phyloP scores from a whole-genome alignment of 53 echinoderm and acorn worm genomes.

The Astropecten irregularis region DNA sequence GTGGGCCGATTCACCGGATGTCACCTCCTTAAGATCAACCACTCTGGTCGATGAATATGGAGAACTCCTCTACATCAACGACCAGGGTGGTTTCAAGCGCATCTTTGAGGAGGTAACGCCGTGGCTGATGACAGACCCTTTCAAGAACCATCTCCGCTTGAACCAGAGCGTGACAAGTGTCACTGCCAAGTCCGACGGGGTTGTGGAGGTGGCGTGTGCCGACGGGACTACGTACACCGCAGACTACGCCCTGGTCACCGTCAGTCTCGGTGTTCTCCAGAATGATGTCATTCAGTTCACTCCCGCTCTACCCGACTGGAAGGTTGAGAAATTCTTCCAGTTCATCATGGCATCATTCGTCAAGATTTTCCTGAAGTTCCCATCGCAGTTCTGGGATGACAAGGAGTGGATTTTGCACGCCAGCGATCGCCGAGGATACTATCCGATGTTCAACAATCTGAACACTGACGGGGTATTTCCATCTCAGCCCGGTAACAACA shows the following conservation, averaged over 20 bases:
- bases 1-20: conserved; percentile 44
- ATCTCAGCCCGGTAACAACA: conserved; percentile 1
- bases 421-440: too few relatives aligned
- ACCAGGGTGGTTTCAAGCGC: conserved; percentile 39
- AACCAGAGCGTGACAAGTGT: conserved; percentile 23
- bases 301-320: conserved; percentile 52
- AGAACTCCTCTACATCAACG: conserved; percentile 12
- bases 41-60: background rate
- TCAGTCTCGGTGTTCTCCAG: too few relatives aligned
- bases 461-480: conserved; percentile 48
- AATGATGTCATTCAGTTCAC: conserved; percentile 8
- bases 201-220: conserved; percentile 16
- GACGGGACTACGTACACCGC: conserved; percentile 48
- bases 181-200: background rate
- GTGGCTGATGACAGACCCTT: background rate
- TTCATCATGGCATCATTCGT: conserved; percentile 46
- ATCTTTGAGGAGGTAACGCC: conserved; percentile 33
- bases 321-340: conserved; percentile 30
- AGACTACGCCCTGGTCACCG: conserved; percentile 38
- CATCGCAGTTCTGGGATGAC: conserved; percentile 13
- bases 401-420: too few relatives aligned
- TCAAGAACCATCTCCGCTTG: conserved; percentile 14
- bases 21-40: conserved; percentile 49
- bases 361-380: conserved; percentile 53
- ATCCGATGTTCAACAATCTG: conserved; percentile 45